A percentile compares a stretch with the other conserved stretches of the same genome.
Conservation (phyloP, 2,113 vertebrate species). For the Leptocoma aspasia region DNA sequence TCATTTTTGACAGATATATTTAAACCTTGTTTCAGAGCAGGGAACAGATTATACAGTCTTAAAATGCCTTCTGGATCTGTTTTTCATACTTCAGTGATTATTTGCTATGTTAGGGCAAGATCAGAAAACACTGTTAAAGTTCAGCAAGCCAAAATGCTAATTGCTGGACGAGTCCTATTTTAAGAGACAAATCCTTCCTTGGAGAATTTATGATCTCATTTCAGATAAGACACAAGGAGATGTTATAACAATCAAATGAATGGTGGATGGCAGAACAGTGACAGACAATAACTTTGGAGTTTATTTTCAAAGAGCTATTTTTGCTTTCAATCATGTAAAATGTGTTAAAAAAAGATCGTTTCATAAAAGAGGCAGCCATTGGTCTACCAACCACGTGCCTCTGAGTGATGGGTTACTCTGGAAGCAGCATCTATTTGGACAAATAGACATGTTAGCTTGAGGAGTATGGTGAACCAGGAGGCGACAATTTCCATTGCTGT, state of each 20-base stretch:
- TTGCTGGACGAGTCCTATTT: not conserved
- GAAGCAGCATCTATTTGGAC: not conserved
- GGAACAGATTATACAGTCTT: not conserved
- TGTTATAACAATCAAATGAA: not conserved
- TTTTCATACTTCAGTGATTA: not conserved
- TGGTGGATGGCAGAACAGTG: not conserved
- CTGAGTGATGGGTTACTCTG: not conserved
- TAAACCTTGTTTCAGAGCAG: not conserved
- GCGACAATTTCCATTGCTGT: not conserved
- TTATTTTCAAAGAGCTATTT: conserved; percentile 25
- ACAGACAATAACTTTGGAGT: not conserved
- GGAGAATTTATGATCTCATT: not conserved
- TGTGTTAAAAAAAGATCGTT: not conserved
- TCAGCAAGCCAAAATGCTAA: not conserved
- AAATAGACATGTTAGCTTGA: not conserved
- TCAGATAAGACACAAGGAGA: not conserved
- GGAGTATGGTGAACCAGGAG: not conserved
- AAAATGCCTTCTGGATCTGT: not conserved
- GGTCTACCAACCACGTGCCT: not conserved
- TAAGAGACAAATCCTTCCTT: not conserved
- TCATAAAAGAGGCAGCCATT: not conserved
- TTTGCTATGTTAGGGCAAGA: not conserved
- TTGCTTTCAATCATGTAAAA: conserved; percentile 11
- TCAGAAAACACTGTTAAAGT: not conserved
- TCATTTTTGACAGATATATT: not conserved